Evolutionary conservation across 2,113 vertebrate genomes (phyloP), one percentile per base, ranked within the genome.

Genomic region (Lophochroa leadbeateri): DNA sequence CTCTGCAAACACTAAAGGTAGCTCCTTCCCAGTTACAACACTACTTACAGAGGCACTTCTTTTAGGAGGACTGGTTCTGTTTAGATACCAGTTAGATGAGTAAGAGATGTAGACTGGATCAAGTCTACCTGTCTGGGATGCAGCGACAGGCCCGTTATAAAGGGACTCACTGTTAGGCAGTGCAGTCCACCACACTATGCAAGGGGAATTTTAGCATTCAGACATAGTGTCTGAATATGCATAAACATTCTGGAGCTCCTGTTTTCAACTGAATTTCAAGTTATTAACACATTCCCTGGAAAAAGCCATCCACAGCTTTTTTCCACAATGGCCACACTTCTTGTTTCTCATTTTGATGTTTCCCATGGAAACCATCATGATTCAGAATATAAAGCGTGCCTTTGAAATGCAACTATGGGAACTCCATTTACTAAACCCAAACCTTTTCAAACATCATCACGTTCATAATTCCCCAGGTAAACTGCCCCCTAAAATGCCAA

Each of bases 201-300:
- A 86, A 77, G 5, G 28, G 25, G 61, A 96, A 91, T 77, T 67
- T 69, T 29, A 91, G 53, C 61, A 65, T 57, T 69, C 82, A 96
- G 49, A 81, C 68, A 46, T 70, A 37, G 37, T 88, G 69, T 57
- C 82, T 92, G 69, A 95, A 94, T 24, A 86, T n/a, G 67, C 53
- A 88, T 55, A 93, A 96, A 92, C 69, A 92, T 81, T 86, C 78
- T 67, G 43, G 28, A 80, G 47, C 53, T 91, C 29, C 52, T 65
- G 70, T n/a, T 89, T 95, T 79, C 21, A 50, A 72, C 67, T 58
- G 82, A 68, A 52, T 68, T 90, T 83, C 68, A 93, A 71, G 75
- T 83, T 77, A 55, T 67, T 96, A 94, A 92, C 76, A 88, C 46
- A 50, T 86, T 92, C 69, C 50, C 64, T 95, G 93, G 94, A 94